These are phyloP conservation scores for Malaclemys terrapin DNA, from an alignment of 2,113 vertebrate genomes.

Conservation along the genomic window DNA sequence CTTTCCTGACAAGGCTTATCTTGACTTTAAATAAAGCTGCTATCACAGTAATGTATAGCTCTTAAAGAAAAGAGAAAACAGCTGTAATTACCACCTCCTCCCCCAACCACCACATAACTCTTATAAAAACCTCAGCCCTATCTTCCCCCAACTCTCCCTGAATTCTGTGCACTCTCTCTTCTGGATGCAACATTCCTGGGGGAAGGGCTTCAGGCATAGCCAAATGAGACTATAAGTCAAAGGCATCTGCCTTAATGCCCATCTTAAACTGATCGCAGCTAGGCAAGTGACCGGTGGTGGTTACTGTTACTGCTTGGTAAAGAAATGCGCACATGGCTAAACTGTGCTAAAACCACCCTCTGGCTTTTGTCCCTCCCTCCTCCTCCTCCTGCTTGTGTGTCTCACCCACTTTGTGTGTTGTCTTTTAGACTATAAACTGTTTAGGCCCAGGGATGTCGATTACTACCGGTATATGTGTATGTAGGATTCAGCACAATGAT, in stretches of 20 bases:
- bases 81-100: neutral
- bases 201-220: neutral
- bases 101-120: neutral
- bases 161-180: accelerated
- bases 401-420: neutral
- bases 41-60: neutral
- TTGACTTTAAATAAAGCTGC: neutral
- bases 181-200: accelerated
- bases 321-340: neutral
- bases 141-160: neutral
- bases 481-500: neutral
- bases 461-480: neutral
- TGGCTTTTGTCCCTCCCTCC: neutral
- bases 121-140: neutral
- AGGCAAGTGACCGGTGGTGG: neutral
- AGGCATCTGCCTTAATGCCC: neutral
- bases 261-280: neutral
- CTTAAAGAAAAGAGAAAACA: neutral
- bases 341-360: neutral
- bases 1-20: conserved; percentile 4
- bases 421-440: neutral
- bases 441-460: neutral
- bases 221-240: neutral
- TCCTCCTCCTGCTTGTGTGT: too few relatives aligned
- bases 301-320: neutral